Evolutionary conservation across 2,113 vertebrate genomes (phyloP), one percentile per base, ranked within the genome.

Genomic region (Ameiurus melas): DNA sequence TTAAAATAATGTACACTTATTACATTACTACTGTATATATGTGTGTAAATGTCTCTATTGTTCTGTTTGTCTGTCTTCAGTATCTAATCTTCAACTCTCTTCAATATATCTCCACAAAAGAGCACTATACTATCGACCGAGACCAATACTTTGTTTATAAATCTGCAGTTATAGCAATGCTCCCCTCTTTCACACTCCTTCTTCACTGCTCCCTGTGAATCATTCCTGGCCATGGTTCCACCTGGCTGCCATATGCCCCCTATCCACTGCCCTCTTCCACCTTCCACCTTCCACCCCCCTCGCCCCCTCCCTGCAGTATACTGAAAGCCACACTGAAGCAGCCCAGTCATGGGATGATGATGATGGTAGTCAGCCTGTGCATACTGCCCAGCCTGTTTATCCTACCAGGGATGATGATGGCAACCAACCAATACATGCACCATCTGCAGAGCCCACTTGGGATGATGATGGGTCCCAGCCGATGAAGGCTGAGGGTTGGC

Each of bases 391-490:
- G 14, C 68, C 90, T 87, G 71, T 71, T 43, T 75, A 84, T 85
- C 60, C 90, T 83, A 66, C 84, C 88, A 88, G 93, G 93, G 93
- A 92, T 83, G 92, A 93, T 75, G 92, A 94, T 75, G 93, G 60
- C 84, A 89, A 25, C 64, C 91, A 92, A 91, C 80, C 89, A 53
- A 93, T 88, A 77, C 64, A 36, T 25, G 84, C 85, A 89, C 92
- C 58, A 87, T 9, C 86, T 91, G 89, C 91, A 90, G 25, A 85
- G 73, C 83, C 87, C 14, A 86, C 55, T 91, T 91, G 91, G 94
- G 93, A 94, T 90, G 87, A 92, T 90, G 90, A 88, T 71, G 86
- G 78, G 89, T 94, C 93, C 93, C 92, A 93, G 94, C 94, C 93
- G 79, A 88, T 87, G 92, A 92, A 90, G 91, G 92, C 93, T 92